Evolutionary conservation across 2,113 vertebrate genomes (phyloP).

Genomic region (Zosterops lateralis): DNA sequence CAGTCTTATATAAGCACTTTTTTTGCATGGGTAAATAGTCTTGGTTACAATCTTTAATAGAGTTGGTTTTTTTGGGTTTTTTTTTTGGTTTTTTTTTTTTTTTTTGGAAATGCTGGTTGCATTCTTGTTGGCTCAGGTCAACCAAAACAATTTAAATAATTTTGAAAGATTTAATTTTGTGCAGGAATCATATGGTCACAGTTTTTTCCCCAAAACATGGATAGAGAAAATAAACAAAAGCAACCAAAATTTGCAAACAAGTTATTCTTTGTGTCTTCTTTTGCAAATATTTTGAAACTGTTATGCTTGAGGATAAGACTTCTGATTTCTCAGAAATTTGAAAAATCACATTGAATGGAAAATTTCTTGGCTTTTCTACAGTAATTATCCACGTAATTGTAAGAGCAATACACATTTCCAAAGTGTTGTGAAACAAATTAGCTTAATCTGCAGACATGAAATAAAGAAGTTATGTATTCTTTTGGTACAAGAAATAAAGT

Average conservation of each 20-base stretch:
- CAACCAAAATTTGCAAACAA: rapidly evolving
- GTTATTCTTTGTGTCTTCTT: background rate
- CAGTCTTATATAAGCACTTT: background rate
- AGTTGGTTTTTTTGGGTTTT: background rate
- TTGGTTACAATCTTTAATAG: background rate
- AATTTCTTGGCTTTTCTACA: background rate
- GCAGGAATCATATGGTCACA: background rate
- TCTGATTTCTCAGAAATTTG: background rate
- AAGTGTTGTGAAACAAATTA: background rate
- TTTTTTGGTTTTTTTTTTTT: background rate
- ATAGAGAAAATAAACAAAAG: background rate
- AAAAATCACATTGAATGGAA: background rate
- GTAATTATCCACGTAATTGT: background rate
- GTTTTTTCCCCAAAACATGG: rapidly evolving
- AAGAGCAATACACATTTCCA: background rate
- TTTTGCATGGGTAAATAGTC: background rate
- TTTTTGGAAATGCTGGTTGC: background rate
- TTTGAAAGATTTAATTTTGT: background rate
- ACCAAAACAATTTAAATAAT: background rate
- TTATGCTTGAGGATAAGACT: background rate
- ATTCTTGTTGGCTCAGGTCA: background rate
- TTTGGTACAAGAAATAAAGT: background rate
- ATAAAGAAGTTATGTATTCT: background rate
- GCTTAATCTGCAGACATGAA: background rate
- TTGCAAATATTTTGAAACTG: background rate